These are phyloP conservation scores for Eilema depressum DNA, from an alignment of 2,888 invertebrate species.

Conservation along the genomic window DNA sequence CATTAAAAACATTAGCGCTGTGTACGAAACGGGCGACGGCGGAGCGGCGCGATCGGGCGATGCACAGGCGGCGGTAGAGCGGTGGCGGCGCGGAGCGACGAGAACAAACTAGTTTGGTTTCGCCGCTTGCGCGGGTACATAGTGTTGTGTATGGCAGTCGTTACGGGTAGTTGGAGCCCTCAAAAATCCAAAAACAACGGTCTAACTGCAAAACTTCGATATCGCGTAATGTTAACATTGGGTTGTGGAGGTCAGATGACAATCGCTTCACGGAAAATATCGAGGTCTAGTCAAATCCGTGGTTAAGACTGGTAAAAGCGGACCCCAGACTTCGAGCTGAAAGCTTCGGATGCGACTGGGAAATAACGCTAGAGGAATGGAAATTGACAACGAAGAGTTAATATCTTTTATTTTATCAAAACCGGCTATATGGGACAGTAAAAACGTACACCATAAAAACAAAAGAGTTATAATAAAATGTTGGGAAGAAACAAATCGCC, in stretches of 20 bases:
- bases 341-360: no score
- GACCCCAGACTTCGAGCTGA: no score
- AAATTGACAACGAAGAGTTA: conserved; percentile 23
- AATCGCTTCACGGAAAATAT: no score
- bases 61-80: conserved; percentile 21
- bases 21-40: conserved; percentile 9
- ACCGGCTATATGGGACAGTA: conserved; percentile 21
- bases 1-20: conserved; percentile 8
- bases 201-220: no score
- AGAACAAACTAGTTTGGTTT: conserved; percentile 25
- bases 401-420: conserved; percentile 27
- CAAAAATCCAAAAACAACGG: no score
- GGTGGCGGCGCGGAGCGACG: conserved; percentile 22
- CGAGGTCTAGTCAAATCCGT: no score
- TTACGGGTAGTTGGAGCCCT: no score
- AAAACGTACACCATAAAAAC: conserved; percentile 17
- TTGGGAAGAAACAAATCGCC: conserved; percentile 19
- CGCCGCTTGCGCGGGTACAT: conserved; percentile 26
- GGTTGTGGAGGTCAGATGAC: no score
- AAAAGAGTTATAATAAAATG: conserved; percentile 19
- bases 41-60: conserved; percentile 24
- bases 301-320: no score
- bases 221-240: no score
- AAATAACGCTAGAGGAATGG: no score
- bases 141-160: no score